A percentile compares a stretch with the other conserved stretches of the same genome.
phyloP scores from a whole-genome alignment of 2,888 invertebrate genomes.

The Catocala nupta region DNA sequence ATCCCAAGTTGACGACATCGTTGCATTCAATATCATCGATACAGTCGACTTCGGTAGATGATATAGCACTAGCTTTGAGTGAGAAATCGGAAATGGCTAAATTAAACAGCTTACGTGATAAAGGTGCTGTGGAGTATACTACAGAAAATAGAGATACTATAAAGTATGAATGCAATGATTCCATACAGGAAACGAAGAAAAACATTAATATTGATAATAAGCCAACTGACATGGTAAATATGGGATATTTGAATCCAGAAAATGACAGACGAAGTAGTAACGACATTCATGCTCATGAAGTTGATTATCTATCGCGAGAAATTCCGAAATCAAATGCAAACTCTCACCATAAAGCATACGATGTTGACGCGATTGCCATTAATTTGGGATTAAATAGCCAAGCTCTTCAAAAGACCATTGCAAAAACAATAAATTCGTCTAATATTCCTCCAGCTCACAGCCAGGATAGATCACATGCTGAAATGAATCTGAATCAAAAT shows the following conservation, averaged over 20 bases:
- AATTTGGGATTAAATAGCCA: constrained; percentile 78
- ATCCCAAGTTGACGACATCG: constrained; percentile 62
- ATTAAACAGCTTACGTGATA: constrained; percentile 70
- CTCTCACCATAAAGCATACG: constrained; percentile 71
- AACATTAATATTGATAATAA: constrained; percentile 58
- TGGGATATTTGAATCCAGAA: constrained; percentile 82
- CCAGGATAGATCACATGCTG: constrained; percentile 67
- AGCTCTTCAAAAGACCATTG: constrained; percentile 65
- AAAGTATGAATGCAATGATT: constrained; percentile 58
- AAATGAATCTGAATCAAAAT: constrained; percentile 66
- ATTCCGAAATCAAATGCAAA: constrained; percentile 60
- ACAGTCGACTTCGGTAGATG: constrained; percentile 70
- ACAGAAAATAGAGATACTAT: constrained; percentile 60
- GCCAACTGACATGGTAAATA: constrained; percentile 80
- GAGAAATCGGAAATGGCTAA: constrained; percentile 79
- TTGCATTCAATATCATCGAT: constrained; percentile 59
- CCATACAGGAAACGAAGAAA: constrained; percentile 63
- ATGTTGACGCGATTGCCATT: constrained; percentile 78
- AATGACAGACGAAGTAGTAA: constrained; percentile 65
- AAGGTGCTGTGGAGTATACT: constrained; percentile 57
- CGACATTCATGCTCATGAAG: constrained; percentile 64
- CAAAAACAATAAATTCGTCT: constrained; percentile 60
- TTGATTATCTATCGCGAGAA: constrained; percentile 60
- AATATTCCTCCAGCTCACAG: constrained; percentile 73
- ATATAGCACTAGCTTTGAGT: constrained; percentile 76